Conservation (phyloP, 2,113 vertebrate species). For the Equus quagga region DNA sequence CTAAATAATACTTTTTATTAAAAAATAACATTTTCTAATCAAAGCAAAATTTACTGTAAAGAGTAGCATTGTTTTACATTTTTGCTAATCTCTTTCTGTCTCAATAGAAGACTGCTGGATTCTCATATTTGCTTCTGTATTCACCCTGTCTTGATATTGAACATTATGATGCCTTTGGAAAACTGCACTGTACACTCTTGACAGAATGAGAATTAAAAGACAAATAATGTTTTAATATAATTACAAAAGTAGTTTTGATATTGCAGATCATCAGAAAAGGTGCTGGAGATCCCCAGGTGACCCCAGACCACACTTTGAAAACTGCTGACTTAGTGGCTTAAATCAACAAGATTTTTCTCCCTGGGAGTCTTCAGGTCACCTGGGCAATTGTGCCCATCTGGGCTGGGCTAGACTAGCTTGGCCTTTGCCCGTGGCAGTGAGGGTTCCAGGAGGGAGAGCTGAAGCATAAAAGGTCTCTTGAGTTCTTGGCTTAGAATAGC, state of each 20-base stretch:
- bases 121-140: background rate
- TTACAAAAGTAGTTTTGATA: background rate
- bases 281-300: background rate
- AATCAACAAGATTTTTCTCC: background rate
- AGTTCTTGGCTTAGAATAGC: background rate
- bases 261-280: background rate
- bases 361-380: background rate
- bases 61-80: background rate
- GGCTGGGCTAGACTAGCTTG: background rate
- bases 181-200: background rate
- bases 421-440: background rate
- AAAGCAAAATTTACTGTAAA: background rate
- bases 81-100: background rate
- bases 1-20: background rate
- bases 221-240: background rate
- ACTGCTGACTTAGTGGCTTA: background rate
- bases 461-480: background rate
- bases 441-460: background rate
- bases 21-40: conserved; percentile 6
- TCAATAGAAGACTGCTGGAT: background rate
- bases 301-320: background rate
- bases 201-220: background rate
- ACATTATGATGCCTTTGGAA: background rate
- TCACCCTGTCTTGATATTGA: background rate
- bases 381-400: background rate